These are phyloP conservation scores for Bergia sp. DNA, from an alignment of 92 coral and sea anemone species.

Conservation along the genomic window DNA sequence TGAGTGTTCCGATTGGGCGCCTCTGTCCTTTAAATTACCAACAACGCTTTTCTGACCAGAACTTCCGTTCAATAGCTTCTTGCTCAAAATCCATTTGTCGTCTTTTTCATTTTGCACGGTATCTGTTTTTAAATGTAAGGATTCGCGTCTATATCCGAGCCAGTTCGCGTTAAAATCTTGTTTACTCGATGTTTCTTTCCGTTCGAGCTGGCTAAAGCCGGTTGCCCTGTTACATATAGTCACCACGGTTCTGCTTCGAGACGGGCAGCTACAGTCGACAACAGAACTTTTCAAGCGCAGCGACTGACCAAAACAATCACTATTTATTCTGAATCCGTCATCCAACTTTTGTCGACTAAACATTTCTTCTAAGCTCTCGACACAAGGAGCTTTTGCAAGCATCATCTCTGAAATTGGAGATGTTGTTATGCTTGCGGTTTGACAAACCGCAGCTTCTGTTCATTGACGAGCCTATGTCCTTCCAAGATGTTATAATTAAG, in stretches of 20 bases:
- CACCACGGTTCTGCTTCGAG: slow-evolving; percentile 23
- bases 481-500: slow-evolving; percentile 39
- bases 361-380: slow-evolving; percentile 34
- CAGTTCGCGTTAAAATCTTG: background rate
- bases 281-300: slow-evolving; percentile 36
- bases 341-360: slow-evolving; percentile 38
- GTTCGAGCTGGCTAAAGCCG: background rate
- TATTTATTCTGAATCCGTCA: slow-evolving; percentile 26
- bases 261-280: slow-evolving; percentile 40
- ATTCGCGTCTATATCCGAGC: slow-evolving; percentile 7
- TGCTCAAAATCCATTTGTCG: slow-evolving; percentile 28
- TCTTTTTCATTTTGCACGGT: background rate
- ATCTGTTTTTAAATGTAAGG: slow-evolving; percentile 16
- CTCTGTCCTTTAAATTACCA: slow-evolving; percentile 27
- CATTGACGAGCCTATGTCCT: slow-evolving; percentile 8
- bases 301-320: slow-evolving; percentile 36
- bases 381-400: slow-evolving; percentile 32
- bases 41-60: slow-evolving; percentile 27
- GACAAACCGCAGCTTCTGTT: slow-evolving; percentile 20
- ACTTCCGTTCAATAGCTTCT: slow-evolving; percentile 7
- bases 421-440: slow-evolving; percentile 1
- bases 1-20: background rate
- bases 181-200: background rate
- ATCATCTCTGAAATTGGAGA: slow-evolving; percentile 20
- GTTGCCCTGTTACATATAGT: slow-evolving; percentile 16